A percentile compares a stretch with the other conserved stretches of the same genome.
Conservation (phyloP, 2,797 vertebrate genomes). For the Perdix hodgsoniae region DNA sequence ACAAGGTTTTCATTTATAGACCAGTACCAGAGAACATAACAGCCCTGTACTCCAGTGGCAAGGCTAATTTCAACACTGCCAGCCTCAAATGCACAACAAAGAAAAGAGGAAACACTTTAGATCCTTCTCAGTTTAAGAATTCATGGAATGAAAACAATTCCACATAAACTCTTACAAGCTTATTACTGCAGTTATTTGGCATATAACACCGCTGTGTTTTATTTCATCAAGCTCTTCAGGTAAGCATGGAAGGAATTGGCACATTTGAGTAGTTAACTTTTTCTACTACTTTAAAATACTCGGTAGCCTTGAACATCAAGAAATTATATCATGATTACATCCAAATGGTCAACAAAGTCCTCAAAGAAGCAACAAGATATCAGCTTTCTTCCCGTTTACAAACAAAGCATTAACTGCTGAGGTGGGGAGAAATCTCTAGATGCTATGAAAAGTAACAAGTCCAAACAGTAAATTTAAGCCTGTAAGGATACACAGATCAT, state of each 20-base stretch:
- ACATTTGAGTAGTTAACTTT: not conserved
- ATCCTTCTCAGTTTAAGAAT: not conserved
- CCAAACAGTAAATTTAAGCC: not conserved
- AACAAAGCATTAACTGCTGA: not conserved
- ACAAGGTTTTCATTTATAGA: not conserved
- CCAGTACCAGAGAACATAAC: not conserved
- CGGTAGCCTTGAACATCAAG: not conserved
- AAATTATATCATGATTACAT: not conserved
- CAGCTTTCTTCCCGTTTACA: not conserved
- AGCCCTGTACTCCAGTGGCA: not conserved
- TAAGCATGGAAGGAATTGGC: not conserved
- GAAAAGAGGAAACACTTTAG: not conserved
- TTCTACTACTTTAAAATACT: not conserved
- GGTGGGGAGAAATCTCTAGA: not conserved
- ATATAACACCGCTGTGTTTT: not conserved
- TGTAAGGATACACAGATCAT: not conserved
- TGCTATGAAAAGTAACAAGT: conserved; percentile 2
- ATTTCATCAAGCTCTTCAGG: not conserved
- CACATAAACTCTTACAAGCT: not conserved
- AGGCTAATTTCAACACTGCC: not conserved
- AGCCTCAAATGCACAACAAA: not conserved
- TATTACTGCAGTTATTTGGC: not conserved
- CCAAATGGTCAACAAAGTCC: not conserved
- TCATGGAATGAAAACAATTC: conserved; percentile 48
- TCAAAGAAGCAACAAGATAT: not conserved